Evolutionary conservation across 2,113 vertebrate genomes (phyloP).

Genomic region (Arvicanthis niloticus): DNA sequence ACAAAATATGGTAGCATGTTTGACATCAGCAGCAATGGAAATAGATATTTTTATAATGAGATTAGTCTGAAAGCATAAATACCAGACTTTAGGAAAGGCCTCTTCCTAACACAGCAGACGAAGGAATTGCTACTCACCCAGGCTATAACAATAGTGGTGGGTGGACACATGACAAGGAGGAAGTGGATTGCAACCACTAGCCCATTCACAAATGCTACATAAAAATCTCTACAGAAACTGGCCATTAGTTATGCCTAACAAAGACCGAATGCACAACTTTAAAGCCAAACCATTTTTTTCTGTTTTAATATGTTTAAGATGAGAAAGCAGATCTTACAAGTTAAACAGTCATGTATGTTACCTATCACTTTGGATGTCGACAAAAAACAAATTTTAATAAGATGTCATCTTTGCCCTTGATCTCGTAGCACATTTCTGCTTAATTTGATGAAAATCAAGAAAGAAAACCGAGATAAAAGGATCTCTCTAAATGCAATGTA

Average conservation of each 20-base stretch:
- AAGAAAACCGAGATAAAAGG: not conserved
- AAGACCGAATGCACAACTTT: not conserved
- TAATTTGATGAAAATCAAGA: not conserved
- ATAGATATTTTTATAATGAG: not conserved
- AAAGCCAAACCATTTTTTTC: not conserved
- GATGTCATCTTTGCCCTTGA: not conserved
- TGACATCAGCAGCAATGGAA: not conserved
- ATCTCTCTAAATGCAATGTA: not conserved
- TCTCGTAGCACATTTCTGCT: not conserved
- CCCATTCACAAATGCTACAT: constrained; percentile 61
- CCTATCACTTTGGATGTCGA: not conserved
- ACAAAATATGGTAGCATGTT: not conserved
- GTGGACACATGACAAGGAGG: constrained; percentile 73
- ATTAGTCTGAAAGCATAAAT: constrained; percentile 40
- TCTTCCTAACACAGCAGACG: constrained; percentile 37
- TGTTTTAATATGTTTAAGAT: not conserved
- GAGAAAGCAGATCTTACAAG: not conserved
- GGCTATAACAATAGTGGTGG: constrained; percentile 70
- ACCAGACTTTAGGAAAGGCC: not conserved
- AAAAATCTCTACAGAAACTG: constrained; percentile 15
- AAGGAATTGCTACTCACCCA: constrained; percentile 47
- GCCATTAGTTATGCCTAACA: not conserved
- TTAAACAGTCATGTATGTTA: not conserved
- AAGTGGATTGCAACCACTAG: constrained; percentile 78
- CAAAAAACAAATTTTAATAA: not conserved